Conservation (phyloP, 2,888 invertebrate genomes). For the Lacanobia wlatinum region DNA sequence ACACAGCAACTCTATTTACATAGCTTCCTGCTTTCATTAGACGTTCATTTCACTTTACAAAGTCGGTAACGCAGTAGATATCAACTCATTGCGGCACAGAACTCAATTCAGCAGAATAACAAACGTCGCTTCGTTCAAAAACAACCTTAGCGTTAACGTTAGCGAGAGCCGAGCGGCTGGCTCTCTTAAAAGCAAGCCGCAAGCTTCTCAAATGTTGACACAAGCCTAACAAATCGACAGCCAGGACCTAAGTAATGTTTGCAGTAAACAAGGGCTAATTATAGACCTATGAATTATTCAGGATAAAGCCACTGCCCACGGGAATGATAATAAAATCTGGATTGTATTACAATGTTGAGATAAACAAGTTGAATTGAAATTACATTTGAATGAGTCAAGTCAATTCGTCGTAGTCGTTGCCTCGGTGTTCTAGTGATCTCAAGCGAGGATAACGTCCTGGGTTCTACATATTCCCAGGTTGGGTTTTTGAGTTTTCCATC, state of each 20-base stretch:
- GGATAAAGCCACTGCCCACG: neutral
- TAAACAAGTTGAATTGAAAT: neutral
- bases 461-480: neutral
- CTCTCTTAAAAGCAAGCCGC: conserved; percentile 61
- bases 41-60: conserved; percentile 26
- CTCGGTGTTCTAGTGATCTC: neutral
- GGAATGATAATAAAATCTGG: conserved; percentile 19
- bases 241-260: conserved; percentile 64
- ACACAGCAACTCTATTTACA: conserved; percentile 11
- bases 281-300: conserved; percentile 70
- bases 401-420: neutral
- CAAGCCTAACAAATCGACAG: conserved; percentile 69
- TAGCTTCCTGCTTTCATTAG: conserved; percentile 22
- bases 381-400: conserved; percentile 7
- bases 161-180: conserved; percentile 47
- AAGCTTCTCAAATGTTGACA: conserved; percentile 69
- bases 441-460: neutral
- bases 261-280: conserved; percentile 70
- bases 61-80: conserved; percentile 34
- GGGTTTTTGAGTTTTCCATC: neutral
- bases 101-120: conserved; percentile 63
- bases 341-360: neutral
- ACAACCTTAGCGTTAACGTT: conserved; percentile 59
- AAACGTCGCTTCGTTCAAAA: conserved; percentile 57
- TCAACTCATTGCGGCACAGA: conserved; percentile 49